Conservation (phyloP, 2,888 invertebrate genomes). For the Thelaira solivaga region DNA sequence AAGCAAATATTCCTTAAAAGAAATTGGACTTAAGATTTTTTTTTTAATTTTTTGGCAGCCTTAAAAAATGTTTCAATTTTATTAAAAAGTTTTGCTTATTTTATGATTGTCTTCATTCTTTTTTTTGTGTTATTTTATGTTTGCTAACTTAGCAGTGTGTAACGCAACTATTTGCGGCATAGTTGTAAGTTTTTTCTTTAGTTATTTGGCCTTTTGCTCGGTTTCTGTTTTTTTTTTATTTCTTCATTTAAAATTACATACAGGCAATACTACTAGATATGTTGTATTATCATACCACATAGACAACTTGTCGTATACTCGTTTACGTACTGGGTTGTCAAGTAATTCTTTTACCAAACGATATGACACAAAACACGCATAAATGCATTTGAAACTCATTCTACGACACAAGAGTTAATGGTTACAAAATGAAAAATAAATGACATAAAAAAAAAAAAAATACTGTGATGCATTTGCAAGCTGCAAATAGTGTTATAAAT, state of each 20-base stretch:
- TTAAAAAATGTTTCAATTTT: slow-evolving; percentile 26
- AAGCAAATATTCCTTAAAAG: neutral
- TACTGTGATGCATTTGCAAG: slow-evolving; percentile 30
- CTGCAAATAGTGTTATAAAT: slow-evolving; percentile 39
- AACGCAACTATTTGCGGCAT: neutral
- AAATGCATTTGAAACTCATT: slow-evolving; percentile 13
- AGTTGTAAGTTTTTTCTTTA: neutral
- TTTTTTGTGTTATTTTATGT: neutral
- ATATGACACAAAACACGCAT: slow-evolving; percentile 23
- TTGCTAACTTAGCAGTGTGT: neutral
- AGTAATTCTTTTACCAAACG: neutral
- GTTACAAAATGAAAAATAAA: slow-evolving; percentile 36
- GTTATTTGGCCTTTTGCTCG: slow-evolving; percentile 12
- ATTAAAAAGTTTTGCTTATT: slow-evolving; percentile 1
- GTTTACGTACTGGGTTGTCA: neutral
- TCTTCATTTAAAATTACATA: neutral
- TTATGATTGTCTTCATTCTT: neutral
- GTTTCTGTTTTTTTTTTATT: neutral
- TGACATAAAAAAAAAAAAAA: slow-evolving; percentile 12
- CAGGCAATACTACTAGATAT: neutral
- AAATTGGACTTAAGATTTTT: neutral
- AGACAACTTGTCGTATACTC: slow-evolving; percentile 6
- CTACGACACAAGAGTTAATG: slow-evolving; percentile 32
- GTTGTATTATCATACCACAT: slow-evolving; percentile 4
- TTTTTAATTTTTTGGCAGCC: neutral